phyloP scores from a whole-genome alignment of 2,797 vertebrate species.

The Cuniculus paca region DNA sequence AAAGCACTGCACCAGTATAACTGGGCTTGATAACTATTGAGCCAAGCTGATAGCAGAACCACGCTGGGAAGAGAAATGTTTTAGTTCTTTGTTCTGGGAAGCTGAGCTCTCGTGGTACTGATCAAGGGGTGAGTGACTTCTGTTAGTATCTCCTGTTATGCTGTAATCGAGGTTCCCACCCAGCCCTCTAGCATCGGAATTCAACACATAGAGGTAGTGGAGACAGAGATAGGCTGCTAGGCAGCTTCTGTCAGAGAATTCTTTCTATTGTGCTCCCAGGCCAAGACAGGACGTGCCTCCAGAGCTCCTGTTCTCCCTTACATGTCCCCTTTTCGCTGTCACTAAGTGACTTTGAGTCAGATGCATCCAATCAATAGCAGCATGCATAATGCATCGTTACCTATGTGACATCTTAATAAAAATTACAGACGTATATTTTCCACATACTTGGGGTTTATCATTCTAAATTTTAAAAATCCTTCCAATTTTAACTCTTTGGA shows the following conservation, averaged over 20 bases:
- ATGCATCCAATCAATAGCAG: background rate
- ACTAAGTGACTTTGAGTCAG: background rate
- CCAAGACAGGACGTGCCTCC: background rate
- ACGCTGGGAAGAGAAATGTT: background rate
- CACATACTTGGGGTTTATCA: background rate
- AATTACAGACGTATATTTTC: background rate
- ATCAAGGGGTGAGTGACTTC: background rate
- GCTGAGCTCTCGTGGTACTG: background rate
- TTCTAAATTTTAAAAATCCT: background rate
- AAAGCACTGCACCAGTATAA: background rate
- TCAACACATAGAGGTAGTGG: accelerated
- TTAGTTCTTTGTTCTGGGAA: background rate
- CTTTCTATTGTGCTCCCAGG: background rate
- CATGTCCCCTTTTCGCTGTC: background rate
- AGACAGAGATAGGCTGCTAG: background rate
- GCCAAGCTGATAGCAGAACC: background rate
- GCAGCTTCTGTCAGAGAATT: background rate
- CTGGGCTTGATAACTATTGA: background rate
- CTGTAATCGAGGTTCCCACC: background rate
- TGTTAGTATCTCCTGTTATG: background rate
- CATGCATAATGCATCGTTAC: background rate
- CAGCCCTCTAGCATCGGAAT: accelerated
- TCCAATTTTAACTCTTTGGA: constrained; percentile 23
- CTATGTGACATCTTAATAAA: background rate
- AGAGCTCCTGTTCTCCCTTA: background rate